Evolutionary conservation across 37 sponge, comb jelly and placozoan species (phyloP).

Genomic region (Agelas oroides): DNA sequence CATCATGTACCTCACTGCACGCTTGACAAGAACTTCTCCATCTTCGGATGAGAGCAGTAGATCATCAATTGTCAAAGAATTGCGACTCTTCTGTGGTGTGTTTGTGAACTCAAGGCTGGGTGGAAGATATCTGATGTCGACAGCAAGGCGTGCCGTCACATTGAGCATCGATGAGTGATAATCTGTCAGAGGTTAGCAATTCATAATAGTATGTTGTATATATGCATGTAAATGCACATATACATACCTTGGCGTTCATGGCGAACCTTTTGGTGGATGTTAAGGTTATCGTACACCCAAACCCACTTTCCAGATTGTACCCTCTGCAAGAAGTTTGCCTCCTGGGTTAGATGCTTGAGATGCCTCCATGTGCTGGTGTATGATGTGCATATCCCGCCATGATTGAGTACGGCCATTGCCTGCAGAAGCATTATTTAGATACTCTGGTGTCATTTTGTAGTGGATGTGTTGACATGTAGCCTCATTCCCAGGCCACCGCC

Average conservation of each 20-base stretch:
- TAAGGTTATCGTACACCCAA: constrained; percentile 6
- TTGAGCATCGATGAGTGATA: constrained; percentile 1
- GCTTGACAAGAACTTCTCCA: not conserved
- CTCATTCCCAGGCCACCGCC: no score
- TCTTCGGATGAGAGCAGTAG: not conserved
- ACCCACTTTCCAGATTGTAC: not conserved
- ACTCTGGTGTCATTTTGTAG: not conserved
- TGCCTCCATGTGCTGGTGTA: not conserved
- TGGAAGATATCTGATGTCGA: constrained; percentile 4
- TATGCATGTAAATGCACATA: not conserved
- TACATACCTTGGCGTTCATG: constrained; percentile 3
- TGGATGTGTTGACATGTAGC: not conserved
- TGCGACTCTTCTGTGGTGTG: not conserved
- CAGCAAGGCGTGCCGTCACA: not conserved
- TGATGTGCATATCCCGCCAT: not conserved
- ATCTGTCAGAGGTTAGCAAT: not conserved
- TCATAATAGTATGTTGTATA: not conserved
- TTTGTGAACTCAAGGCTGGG: not conserved
- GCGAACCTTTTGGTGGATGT: constrained; percentile 1
- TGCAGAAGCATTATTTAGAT: not conserved
- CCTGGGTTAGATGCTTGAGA: not conserved
- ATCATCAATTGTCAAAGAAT: not conserved
- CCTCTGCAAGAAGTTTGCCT: not conserved
- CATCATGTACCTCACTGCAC: constrained; percentile 16
- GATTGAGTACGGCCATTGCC: constrained; percentile 3